phyloP scores from a whole-genome alignment of 2,113 vertebrate species.

The Mungos mungo region DNA sequence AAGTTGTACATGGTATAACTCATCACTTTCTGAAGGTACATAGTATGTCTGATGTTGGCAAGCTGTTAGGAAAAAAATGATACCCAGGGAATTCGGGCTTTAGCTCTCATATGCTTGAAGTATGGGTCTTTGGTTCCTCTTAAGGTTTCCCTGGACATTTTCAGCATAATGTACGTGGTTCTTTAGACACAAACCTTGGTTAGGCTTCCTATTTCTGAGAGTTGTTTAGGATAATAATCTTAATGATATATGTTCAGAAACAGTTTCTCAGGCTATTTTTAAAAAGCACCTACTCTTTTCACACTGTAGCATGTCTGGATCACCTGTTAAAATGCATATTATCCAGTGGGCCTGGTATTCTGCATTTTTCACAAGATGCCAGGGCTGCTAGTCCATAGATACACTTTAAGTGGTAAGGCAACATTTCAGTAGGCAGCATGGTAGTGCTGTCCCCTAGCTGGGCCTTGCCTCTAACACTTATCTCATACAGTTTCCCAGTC shows the following conservation, averaged over 20 bases:
- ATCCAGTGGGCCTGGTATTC: neutral
- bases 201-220: neutral
- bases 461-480: neutral
- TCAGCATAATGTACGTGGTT: neutral
- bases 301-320: neutral
- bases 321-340: constrained; percentile 11
- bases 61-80: constrained; percentile 50
- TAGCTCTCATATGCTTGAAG: neutral
- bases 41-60: constrained; percentile 65
- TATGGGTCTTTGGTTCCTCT: neutral
- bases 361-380: neutral
- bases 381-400: neutral
- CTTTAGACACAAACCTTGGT: neutral
- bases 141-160: constrained; percentile 31
- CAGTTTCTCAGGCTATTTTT: neutral
- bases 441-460: neutral
- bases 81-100: constrained; percentile 27
- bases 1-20: constrained; percentile 55
- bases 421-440: neutral
- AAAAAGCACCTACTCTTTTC: neutral
- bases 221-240: constrained; percentile 18
- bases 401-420: neutral
- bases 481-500: neutral
- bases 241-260: neutral
- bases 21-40: constrained; percentile 53